Evolutionary conservation across 2,797 vertebrate genomes (phyloP).

Genomic region (Melopsittacus undulatus): DNA sequence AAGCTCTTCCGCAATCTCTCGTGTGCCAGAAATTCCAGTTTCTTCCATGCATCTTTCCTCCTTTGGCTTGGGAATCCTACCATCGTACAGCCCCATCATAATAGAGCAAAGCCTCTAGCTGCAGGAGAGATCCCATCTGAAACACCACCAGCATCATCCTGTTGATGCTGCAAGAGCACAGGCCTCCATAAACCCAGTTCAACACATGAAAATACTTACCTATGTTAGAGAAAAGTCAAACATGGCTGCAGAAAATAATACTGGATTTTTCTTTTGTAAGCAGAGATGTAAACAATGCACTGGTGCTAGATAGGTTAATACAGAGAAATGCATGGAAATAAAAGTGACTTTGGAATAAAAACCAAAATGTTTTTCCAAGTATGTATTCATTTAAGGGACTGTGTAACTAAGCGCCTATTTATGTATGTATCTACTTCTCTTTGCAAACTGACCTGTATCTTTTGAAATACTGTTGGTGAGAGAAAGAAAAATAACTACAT

Average conservation of each 20-base stretch:
- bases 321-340: not conserved
- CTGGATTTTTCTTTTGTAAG: not conserved
- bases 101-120: not conserved
- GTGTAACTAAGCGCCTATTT: not conserved
- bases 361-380: not conserved
- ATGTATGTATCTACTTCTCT: not conserved
- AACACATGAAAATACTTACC: not conserved
- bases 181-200: not conserved
- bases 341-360: not conserved
- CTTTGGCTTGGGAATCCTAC: not conserved
- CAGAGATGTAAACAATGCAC: not conserved
- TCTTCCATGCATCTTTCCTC: not conserved
- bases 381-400: not conserved
- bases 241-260: not conserved
- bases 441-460: not conserved
- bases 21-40: not conserved
- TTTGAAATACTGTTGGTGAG: not conserved
- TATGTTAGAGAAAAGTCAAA: not conserved
- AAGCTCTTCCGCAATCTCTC: not conserved
- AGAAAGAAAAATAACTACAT: not conserved
- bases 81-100: not conserved
- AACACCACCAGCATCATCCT: fast-evolving
- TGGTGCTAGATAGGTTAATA: not conserved
- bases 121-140: not conserved
- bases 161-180: not conserved